Percentiles rank a stretch among this genome's conserved stretches.
Conservation (phyloP, 2,888 invertebrate species). For the Branchipolynoe longqiensis region DNA sequence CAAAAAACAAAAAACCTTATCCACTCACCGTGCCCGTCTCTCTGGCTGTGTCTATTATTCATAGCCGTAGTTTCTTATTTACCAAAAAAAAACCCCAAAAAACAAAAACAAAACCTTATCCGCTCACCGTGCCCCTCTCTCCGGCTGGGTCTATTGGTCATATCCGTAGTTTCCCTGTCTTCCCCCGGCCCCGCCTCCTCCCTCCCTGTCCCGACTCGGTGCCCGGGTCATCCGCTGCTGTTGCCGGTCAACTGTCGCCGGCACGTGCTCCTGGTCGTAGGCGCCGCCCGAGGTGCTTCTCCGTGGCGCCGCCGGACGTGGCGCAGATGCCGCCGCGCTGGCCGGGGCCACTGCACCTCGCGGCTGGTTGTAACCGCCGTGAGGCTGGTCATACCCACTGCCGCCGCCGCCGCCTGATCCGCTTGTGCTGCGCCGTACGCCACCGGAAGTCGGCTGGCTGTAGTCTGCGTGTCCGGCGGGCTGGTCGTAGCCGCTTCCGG, state of each 20-base stretch:
- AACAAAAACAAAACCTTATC: too few species aligned
- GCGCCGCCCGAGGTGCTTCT: constrained; percentile 3
- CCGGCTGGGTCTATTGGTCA: constrained; percentile 28
- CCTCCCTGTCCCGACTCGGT: constrained; percentile 8
- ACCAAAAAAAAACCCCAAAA: too few species aligned
- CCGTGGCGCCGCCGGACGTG: neutral
- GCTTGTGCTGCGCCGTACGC: neutral
- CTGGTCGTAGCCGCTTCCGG: constrained; percentile 1
- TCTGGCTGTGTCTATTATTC: too few species aligned
- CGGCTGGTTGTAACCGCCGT: neutral
- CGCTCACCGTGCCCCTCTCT: too few species aligned
- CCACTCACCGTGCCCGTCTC: too few species aligned
- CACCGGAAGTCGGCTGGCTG: neutral
- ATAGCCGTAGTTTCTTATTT: too few species aligned
- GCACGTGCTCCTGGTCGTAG: neutral
- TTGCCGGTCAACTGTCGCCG: neutral
- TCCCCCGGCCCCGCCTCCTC: neutral
- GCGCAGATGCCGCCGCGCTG: too few species aligned
- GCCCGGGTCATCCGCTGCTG: neutral
- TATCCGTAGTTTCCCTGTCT: neutral
- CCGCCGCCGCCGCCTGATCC: too few species aligned
- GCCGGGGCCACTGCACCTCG: neutral
- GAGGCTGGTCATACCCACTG: neutral
- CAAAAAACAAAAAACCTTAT: too few species aligned
- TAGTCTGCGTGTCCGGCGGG: neutral